Evolutionary conservation across 2,797 vertebrate species (phyloP).

Genomic region (Lagodon rhomboides): DNA sequence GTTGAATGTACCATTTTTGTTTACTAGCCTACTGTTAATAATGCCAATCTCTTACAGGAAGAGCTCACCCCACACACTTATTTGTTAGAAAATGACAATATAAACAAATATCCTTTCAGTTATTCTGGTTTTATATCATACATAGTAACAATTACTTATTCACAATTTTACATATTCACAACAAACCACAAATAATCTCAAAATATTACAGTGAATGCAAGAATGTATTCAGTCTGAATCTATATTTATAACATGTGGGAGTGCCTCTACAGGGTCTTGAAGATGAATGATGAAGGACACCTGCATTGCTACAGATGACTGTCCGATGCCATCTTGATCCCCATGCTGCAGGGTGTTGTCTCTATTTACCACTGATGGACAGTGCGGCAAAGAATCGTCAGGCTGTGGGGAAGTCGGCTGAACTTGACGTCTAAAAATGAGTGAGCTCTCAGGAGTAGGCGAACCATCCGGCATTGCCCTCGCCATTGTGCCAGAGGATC

Average conservation of each 20-base stretch:
- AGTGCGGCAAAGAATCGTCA: conserved; percentile 23
- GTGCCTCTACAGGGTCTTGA: conserved; percentile 70
- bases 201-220: conserved; percentile 15
- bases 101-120: conserved; percentile 3
- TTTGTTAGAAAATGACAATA: neutral
- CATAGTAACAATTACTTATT: conserved; percentile 3
- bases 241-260: conserved; percentile 69
- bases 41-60: neutral
- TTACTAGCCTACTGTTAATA: neutral
- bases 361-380: conserved; percentile 18
- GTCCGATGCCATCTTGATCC: conserved; percentile 11
- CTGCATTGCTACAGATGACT: conserved; percentile 48
- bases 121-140: conserved; percentile 12
- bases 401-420: conserved; percentile 28
- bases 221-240: conserved; percentile 62
- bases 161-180: conserved; percentile 32
- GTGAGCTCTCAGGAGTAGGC: conserved; percentile 43
- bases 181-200: neutral
- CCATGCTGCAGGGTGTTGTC: conserved; percentile 2
- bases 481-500: conserved; percentile 38
- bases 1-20: neutral
- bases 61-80: neutral
- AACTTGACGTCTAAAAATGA: conserved; percentile 31
- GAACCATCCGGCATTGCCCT: conserved; percentile 45
- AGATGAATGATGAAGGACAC: conserved; percentile 74